Conservation (phyloP, 2,888 invertebrate species). For the Lypha dubia region DNA sequence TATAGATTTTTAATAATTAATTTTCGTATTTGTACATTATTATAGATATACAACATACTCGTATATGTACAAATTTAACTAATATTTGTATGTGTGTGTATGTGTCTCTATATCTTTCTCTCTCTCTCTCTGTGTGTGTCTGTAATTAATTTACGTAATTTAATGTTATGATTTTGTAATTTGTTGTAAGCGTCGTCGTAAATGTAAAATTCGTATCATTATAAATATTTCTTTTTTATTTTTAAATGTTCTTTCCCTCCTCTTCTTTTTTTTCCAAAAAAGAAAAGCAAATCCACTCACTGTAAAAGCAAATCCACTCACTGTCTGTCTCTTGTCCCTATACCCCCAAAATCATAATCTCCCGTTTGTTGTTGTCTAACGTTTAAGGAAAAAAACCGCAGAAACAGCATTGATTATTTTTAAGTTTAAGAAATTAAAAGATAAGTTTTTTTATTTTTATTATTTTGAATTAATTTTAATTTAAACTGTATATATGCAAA, state of each 20-base stretch:
- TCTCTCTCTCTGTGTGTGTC: constrained; percentile 51
- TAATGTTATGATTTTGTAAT: constrained; percentile 64
- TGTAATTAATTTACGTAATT: constrained; percentile 60
- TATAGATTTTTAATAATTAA: constrained; percentile 28
- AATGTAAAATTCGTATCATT: constrained; percentile 68
- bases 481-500: constrained; percentile 60
- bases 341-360: not conserved
- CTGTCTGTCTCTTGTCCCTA: constrained; percentile 38
- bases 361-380: constrained; percentile 28
- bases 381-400: constrained; percentile 19
- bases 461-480: constrained; percentile 39
- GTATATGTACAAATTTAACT: constrained; percentile 42
- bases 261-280: not conserved
- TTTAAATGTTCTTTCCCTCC: not conserved
- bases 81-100: constrained; percentile 39
- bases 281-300: constrained; percentile 21
- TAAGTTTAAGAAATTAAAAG: constrained; percentile 30
- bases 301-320: no score
- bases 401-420: constrained; percentile 42
- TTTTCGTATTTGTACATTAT: constrained; percentile 48
- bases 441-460: constrained; percentile 32
- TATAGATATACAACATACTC: constrained; percentile 1
- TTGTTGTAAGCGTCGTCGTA: constrained; percentile 73
- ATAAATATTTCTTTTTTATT: constrained; percentile 31
- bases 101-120: not conserved